A percentile compares a stretch with the other conserved stretches of the same genome.
Evolutionary conservation across 2,797 vertebrate species (phyloP).

Genomic region (Callimico goeldii): DNA sequence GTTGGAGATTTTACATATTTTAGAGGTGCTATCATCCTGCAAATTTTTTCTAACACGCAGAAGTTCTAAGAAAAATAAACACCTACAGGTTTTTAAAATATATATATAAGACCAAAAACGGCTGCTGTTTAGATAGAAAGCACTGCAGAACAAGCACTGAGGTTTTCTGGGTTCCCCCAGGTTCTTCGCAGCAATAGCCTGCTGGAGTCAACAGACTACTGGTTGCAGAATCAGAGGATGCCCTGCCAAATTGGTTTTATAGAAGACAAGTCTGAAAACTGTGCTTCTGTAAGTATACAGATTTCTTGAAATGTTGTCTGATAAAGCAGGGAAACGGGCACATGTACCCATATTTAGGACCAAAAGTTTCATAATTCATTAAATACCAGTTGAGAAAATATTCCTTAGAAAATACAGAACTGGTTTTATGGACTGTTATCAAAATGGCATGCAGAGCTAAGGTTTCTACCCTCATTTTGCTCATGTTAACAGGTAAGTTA

Average conservation of each 20-base stretch:
- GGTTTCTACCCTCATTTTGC: not conserved
- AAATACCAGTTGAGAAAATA: not conserved
- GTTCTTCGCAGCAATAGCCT: conserved; percentile 93
- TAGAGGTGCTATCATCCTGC: not conserved
- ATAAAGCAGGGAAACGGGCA: not conserved
- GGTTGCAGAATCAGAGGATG: conserved; percentile 94
- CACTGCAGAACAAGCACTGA: not conserved
- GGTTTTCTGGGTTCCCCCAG: conserved; percentile 84
- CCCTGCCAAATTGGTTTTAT: conserved; percentile 93
- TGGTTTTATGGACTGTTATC: not conserved
- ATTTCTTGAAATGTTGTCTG: not conserved
- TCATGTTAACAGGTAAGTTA: conserved; percentile 17
- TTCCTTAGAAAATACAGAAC: not conserved
- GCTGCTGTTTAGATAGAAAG: not conserved
- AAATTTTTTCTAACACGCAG: not conserved
- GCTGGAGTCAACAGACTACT: conserved; percentile 96
- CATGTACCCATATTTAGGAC: fast-evolving
- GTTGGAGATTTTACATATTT: not conserved
- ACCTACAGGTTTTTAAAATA: not conserved
- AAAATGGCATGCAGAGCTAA: not conserved
- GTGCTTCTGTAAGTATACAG: conserved; percentile 91
- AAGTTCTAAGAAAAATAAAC: not conserved
- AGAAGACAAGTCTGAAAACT: conserved; percentile 92
- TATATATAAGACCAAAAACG: not conserved
- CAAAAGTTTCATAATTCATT: not conserved